Conservation (phyloP, 2,113 vertebrate species). For the Colius striatus region DNA sequence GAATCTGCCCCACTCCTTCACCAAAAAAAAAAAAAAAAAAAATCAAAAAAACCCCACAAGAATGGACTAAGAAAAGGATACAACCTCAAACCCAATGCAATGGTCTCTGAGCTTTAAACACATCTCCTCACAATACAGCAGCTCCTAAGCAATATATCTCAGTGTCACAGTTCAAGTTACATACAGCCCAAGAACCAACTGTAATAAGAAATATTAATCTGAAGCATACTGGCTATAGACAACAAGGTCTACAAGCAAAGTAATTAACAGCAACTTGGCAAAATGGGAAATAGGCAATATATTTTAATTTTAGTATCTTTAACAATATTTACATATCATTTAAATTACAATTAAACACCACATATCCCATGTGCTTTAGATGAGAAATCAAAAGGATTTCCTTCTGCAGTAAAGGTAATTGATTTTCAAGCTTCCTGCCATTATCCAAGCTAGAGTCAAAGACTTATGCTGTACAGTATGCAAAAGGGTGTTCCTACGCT, state of each 20-base stretch:
- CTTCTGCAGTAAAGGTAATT: not conserved
- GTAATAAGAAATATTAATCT: fast-evolving
- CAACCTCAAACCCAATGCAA: fast-evolving
- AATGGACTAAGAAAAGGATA: not conserved
- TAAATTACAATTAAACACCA: not conserved
- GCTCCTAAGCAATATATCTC: not conserved
- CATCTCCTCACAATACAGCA: not conserved
- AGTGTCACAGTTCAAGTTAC: fast-evolving
- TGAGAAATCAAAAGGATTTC: conserved; percentile 31
- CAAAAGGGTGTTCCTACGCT: not conserved
- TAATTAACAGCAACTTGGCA: not conserved
- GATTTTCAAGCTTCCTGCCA: conserved; percentile 53
- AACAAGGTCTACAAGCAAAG: not conserved
- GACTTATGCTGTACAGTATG: not conserved
- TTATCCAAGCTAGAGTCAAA: conserved; percentile 8
- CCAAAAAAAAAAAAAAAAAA: not conserved
- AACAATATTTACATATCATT: conserved; percentile 1
- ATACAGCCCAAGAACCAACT: not conserved
- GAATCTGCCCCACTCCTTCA: not conserved
- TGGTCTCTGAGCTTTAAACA: not conserved
- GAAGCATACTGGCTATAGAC: not conserved
- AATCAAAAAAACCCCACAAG: no score
- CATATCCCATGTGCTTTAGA: conserved; percentile 6
- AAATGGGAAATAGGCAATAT: not conserved
- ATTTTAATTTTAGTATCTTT: conserved; percentile 15